Evolutionary conservation across 2,888 invertebrate species (phyloP).

Genomic region (Nycteola revayana): DNA sequence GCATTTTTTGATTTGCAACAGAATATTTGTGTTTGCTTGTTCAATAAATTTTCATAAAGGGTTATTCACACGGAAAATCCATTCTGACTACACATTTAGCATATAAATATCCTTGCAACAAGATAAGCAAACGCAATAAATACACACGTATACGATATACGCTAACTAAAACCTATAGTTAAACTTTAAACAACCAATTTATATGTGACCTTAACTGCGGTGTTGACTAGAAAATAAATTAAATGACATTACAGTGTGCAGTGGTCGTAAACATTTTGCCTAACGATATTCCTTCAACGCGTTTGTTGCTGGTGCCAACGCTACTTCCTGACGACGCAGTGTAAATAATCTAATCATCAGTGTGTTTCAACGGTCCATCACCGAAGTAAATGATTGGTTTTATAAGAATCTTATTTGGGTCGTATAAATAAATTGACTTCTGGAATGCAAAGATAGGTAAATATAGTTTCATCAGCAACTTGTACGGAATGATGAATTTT

Average conservation of each 20-base stretch:
- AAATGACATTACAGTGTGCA: conserved; percentile 20
- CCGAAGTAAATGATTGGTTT: conserved; percentile 21
- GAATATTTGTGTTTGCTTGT: too few relatives aligned
- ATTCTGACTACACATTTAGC: conserved; percentile 6
- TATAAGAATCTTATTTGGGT: too few relatives aligned
- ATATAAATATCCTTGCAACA: conserved; percentile 11
- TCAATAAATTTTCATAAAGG: conserved; percentile 1
- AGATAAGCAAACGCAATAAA: conserved; percentile 8
- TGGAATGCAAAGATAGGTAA: too few relatives aligned
- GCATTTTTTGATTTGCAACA: too few relatives aligned
- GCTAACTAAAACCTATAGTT: conserved; percentile 20
- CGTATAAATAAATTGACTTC: too few relatives aligned
- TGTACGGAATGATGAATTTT: too few relatives aligned
- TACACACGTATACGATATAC: conserved; percentile 18
- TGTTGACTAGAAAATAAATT: conserved; percentile 28
- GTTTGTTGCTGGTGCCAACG: conserved; percentile 15
- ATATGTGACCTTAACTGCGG: conserved; percentile 24
- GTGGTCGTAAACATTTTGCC: conserved; percentile 19
- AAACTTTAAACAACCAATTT: conserved; percentile 26
- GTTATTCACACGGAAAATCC: conserved; percentile 10
- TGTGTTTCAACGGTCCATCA: conserved; percentile 10
- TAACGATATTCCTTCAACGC: conserved; percentile 8
- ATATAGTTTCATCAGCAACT: too few relatives aligned
- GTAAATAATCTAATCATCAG: conserved; percentile 16
- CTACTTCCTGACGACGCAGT: conserved; percentile 6